These are phyloP conservation scores for Lophius piscatorius DNA, from an alignment of 2,113 vertebrate species.

Conservation along the genomic window DNA sequence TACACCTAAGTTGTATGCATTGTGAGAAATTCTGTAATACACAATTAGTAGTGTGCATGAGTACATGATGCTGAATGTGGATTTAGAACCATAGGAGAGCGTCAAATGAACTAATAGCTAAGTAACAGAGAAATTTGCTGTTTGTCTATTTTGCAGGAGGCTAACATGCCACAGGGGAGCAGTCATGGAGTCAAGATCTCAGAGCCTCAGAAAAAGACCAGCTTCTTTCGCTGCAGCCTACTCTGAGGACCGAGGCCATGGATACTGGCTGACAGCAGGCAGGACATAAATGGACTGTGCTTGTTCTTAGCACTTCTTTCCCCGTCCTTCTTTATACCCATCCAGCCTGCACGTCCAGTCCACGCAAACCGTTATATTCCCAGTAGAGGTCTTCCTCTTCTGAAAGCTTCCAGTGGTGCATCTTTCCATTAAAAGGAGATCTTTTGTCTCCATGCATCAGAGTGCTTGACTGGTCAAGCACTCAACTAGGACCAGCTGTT, in stretches of 20 bases:
- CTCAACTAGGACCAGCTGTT: slow-evolving; percentile 13
- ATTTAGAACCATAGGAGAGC: background rate
- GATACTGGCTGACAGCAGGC: slow-evolving; percentile 58
- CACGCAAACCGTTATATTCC: slow-evolving; percentile 44
- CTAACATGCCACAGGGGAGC: slow-evolving; percentile 90
- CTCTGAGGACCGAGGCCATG: slow-evolving; percentile 87
- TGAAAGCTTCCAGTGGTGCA: slow-evolving; percentile 61
- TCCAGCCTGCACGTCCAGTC: slow-evolving; percentile 29
- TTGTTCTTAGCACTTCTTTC: slow-evolving; percentile 74
- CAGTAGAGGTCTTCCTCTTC: slow-evolving; percentile 60
- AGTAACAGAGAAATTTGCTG: background rate
- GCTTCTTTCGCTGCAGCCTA: slow-evolving; percentile 94
- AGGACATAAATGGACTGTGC: slow-evolving; percentile 84
- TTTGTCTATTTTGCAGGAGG: slow-evolving; percentile 83
- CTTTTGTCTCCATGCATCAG: slow-evolving; percentile 41
- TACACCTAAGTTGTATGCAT: background rate
- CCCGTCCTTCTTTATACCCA: slow-evolving; percentile 20
- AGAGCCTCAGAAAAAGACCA: slow-evolving; percentile 94
- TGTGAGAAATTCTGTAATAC: background rate
- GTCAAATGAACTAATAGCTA: background rate
- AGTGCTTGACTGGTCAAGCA: slow-evolving; percentile 32
- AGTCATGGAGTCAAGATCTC: slow-evolving; percentile 93
- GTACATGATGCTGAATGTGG: background rate
- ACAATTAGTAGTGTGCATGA: background rate
- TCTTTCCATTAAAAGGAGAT: slow-evolving; percentile 32